A percentile compares a stretch with the other conserved stretches of the same genome.
phyloP scores from a whole-genome alignment of 2,113 vertebrate species.

The Gulo gulo region DNA sequence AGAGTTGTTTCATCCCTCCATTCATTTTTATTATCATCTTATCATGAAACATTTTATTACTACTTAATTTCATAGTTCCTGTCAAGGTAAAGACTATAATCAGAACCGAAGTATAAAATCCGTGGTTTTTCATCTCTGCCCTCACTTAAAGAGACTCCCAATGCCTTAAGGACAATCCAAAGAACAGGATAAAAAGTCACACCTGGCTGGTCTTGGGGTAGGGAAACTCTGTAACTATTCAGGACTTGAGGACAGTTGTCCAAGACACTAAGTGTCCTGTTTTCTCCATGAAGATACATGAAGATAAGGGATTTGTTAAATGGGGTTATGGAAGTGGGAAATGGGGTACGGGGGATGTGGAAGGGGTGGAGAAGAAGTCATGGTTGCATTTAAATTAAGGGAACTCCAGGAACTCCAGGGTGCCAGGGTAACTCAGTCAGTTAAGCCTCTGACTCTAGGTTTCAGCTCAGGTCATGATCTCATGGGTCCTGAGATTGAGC shows the following conservation, averaged over 20 bases:
- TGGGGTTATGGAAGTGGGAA: not conserved
- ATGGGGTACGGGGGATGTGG: not conserved
- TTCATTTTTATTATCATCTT: not conserved
- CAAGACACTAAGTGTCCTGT: not conserved
- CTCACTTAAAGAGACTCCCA: not conserved
- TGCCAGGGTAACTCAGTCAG: not conserved
- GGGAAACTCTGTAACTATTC: not conserved
- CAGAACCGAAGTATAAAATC: not conserved
- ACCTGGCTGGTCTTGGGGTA: not conserved
- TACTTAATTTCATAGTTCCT: not conserved
- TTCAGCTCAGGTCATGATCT: not conserved
- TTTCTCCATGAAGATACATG: not conserved
- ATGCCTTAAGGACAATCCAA: not conserved
- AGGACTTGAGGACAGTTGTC: not conserved
- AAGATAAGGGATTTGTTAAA: not conserved
- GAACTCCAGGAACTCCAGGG: not conserved
- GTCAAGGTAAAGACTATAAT: not conserved
- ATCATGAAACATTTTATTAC: constrained; percentile 28
- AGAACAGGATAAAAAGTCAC: not conserved
- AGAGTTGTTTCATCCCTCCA: not conserved
- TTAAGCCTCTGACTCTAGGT: not conserved
- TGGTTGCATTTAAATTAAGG: not conserved
- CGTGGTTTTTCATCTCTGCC: not conserved
- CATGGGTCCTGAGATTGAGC: not conserved
- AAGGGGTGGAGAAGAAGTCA: not conserved